phyloP scores from a whole-genome alignment of 2,888 invertebrate genomes.

The Diploptera punctata region DNA sequence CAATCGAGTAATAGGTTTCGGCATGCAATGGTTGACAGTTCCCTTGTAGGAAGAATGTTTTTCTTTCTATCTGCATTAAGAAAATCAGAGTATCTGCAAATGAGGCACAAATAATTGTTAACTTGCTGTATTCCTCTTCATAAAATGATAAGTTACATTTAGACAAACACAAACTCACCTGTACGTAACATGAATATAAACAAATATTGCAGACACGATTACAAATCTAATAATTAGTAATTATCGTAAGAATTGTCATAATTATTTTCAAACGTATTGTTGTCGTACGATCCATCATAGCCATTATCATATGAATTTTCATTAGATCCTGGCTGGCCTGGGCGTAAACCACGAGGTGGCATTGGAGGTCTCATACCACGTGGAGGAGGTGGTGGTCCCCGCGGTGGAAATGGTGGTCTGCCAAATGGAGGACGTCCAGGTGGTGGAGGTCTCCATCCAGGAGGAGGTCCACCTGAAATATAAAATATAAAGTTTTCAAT shows the following conservation, averaged over 20 bases:
- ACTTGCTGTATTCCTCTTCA: too few species aligned
- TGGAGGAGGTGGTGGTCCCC: conserved; percentile 76
- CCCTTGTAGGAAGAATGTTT: too few species aligned
- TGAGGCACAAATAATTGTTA: too few species aligned
- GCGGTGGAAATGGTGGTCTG: conserved; percentile 67
- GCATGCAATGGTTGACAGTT: too few species aligned
- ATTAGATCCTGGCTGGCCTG: neutral
- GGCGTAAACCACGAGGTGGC: conserved; percentile 39
- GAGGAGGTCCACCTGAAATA: conserved; percentile 60
- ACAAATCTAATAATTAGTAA: too few species aligned
- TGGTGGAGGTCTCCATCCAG: conserved; percentile 72
- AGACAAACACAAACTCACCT: too few species aligned
- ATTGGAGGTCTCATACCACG: conserved; percentile 51
- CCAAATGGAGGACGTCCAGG: conserved; percentile 58
- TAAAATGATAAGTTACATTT: too few species aligned
- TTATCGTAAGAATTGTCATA: conserved; percentile 37
- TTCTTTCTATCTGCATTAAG: too few species aligned
- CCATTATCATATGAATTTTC: conserved; percentile 40
- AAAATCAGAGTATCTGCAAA: too few species aligned
- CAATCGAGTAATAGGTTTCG: too few species aligned
- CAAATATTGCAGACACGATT: too few species aligned
- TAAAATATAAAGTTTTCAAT: neutral
- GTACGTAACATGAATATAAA: too few species aligned
- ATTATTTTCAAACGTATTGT: conserved; percentile 38
- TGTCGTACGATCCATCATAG: conserved; percentile 24